Conservation (phyloP, 2,888 invertebrate genomes). For the Pterostichus niger region DNA sequence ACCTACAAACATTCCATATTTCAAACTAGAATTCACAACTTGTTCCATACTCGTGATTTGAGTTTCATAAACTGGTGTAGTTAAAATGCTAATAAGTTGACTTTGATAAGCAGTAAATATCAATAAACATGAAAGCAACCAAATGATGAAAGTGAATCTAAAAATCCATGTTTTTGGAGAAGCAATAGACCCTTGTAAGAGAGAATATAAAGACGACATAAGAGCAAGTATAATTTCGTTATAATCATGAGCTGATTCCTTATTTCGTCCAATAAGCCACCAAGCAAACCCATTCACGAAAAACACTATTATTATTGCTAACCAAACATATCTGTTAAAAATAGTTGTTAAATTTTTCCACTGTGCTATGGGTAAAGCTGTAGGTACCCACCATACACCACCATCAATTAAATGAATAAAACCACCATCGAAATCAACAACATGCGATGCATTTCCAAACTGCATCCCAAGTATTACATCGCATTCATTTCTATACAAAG, state of each 20-base stretch:
- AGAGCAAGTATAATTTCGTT: constrained; percentile 48
- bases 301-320: constrained; percentile 34
- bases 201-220: constrained; percentile 48
- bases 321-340: constrained; percentile 30
- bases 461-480: constrained; percentile 30
- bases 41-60: constrained; percentile 56
- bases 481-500: constrained; percentile 9
- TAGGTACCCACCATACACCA: constrained; percentile 40
- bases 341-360: constrained; percentile 45
- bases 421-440: constrained; percentile 40
- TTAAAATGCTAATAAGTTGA: constrained; percentile 50
- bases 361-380: constrained; percentile 36
- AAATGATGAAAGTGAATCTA: constrained; percentile 54
- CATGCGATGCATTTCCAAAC: constrained; percentile 27
- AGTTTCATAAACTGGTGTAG: constrained; percentile 48
- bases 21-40: constrained; percentile 45
- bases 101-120: constrained; percentile 9
- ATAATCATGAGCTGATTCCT: constrained; percentile 25
- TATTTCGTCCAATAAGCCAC: constrained; percentile 40
- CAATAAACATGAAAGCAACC: constrained; percentile 55
- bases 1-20: constrained; percentile 55
- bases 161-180: constrained; percentile 42
- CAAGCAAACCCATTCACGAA: constrained; percentile 36
- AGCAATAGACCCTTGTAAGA: constrained; percentile 56
- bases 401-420: constrained; percentile 24